A percentile compares a stretch with the other conserved stretches of the same genome.
phyloP scores from a whole-genome alignment of 2,113 vertebrate genomes.

The Caranx ignobilis region DNA sequence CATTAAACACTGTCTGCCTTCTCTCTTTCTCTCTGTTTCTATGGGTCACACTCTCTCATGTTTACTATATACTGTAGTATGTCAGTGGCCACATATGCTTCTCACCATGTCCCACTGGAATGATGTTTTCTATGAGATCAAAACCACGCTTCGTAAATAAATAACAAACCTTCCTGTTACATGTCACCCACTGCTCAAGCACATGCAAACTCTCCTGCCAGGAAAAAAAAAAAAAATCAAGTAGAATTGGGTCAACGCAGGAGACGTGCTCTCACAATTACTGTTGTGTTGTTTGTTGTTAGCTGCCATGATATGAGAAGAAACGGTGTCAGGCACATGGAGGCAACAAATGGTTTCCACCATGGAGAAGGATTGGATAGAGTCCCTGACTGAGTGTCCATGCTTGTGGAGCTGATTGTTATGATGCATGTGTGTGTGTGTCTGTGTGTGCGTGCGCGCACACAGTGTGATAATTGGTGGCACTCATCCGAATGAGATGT shows the following conservation, averaged over 20 bases:
- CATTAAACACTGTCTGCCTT: not conserved
- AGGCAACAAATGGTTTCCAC: slow-evolving; percentile 22
- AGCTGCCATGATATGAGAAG: not conserved
- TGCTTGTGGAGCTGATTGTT: not conserved
- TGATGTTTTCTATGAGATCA: slow-evolving; percentile 7
- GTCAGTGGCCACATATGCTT: slow-evolving; percentile 1
- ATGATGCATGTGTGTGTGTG: not conserved
- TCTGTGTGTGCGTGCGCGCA: not conserved
- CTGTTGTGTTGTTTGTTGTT: not conserved
- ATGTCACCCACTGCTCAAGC: not conserved
- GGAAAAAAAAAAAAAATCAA: not conserved
- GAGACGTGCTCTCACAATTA: not conserved
- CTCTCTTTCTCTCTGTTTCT: slow-evolving; percentile 12
- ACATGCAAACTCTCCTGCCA: not conserved
- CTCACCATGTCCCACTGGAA: too few species aligned
- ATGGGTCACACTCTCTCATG: too few species aligned
- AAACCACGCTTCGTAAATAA: slow-evolving; percentile 23
- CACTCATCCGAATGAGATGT: not conserved
- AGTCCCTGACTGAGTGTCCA: not conserved
- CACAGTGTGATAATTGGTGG: not conserved
- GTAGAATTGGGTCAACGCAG: slow-evolving; percentile 49
- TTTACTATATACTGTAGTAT: not conserved
- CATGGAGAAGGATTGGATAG: not conserved
- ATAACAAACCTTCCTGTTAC: slow-evolving; percentile 31
- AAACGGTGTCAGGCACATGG: not conserved